Conservation (phyloP, 2,797 vertebrate species). For the Hyperoplus immaculatus region DNA sequence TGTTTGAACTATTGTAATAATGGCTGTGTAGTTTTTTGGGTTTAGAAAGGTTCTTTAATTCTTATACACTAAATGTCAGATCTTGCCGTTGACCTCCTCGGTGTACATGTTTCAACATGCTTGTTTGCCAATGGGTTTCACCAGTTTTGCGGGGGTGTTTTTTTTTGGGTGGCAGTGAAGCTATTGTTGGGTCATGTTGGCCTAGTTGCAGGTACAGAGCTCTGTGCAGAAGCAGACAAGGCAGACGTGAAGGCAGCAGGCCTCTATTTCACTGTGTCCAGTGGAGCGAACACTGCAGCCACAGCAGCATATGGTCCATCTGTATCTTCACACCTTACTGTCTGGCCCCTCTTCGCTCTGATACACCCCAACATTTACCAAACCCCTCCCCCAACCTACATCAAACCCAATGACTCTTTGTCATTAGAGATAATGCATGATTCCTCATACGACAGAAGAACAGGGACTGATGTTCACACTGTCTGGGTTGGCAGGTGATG, state of each 20-base stretch:
- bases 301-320: conserved; percentile 84
- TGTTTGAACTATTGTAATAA: neutral
- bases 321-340: conserved; percentile 80
- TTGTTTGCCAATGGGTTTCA: neutral
- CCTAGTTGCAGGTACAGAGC: conserved; percentile 29
- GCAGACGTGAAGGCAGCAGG: conserved; percentile 84
- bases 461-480: conserved; percentile 11
- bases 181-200: conserved; percentile 5
- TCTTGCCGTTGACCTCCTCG: no score
- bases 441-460: conserved; percentile 2
- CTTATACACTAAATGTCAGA: no score
- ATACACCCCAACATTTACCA: conserved; percentile 75
- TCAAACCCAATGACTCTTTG: conserved; percentile 60
- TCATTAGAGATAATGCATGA: conserved; percentile 35
- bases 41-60: neutral
- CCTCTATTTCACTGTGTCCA: conserved; percentile 66
- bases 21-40: conserved; percentile 10
- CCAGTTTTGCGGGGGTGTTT: neutral
- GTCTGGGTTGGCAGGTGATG: conserved; percentile 10
- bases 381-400: conserved; percentile 38
- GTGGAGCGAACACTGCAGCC: conserved; percentile 70
- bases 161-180: neutral
- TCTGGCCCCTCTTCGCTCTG: conserved; percentile 80
- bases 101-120: neutral
- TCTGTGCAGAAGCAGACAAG: conserved; percentile 51